These are phyloP conservation scores for Helicolenus hilgendorfi DNA, from an alignment of 2,797 vertebrate genomes.

Conservation along the genomic window DNA sequence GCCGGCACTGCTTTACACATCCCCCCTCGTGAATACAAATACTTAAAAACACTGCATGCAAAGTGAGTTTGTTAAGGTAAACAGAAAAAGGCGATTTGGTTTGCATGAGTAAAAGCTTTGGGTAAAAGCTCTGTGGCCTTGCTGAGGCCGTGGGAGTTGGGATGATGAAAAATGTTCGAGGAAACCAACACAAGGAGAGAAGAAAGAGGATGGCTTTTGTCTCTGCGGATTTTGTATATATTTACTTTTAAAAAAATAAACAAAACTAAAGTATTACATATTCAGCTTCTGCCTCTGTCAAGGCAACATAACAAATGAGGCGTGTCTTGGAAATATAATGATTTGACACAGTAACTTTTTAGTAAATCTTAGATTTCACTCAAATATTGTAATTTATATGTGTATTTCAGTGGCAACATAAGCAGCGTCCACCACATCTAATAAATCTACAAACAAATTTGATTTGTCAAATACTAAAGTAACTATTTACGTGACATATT, in stretches of 20 bases:
- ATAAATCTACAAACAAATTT: conserved; percentile 59
- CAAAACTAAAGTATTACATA: conserved; percentile 41
- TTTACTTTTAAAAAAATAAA: conserved; percentile 44
- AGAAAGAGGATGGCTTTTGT: conserved; percentile 22
- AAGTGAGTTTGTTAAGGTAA: conserved; percentile 81
- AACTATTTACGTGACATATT: conserved; percentile 67
- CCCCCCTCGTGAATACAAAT: conserved; percentile 80
- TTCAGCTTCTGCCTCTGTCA: conserved; percentile 26
- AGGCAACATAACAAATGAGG: conserved; percentile 24
- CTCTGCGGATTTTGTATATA: conserved; percentile 48
- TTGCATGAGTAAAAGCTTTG: conserved; percentile 72
- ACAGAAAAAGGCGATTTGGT: conserved; percentile 78
- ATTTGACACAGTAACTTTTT: conserved; percentile 12
- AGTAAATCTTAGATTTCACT: conserved; percentile 5
- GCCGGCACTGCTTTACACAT: conserved; percentile 60
- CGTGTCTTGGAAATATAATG: conserved; percentile 1
- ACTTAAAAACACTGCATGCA: conserved; percentile 60
- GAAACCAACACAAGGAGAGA: conserved; percentile 37
- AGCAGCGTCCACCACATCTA: conserved; percentile 6
- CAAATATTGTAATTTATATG: not conserved
- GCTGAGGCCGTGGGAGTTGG: conserved; percentile 52
- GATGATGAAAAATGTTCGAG: conserved; percentile 54
- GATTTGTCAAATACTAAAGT: conserved; percentile 64
- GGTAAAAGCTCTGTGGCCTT: conserved; percentile 71
- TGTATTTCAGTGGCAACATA: not conserved